These are phyloP conservation scores for Microtus richardsoni DNA, from an alignment of 2,113 vertebrate genomes.

Conservation along the genomic window DNA sequence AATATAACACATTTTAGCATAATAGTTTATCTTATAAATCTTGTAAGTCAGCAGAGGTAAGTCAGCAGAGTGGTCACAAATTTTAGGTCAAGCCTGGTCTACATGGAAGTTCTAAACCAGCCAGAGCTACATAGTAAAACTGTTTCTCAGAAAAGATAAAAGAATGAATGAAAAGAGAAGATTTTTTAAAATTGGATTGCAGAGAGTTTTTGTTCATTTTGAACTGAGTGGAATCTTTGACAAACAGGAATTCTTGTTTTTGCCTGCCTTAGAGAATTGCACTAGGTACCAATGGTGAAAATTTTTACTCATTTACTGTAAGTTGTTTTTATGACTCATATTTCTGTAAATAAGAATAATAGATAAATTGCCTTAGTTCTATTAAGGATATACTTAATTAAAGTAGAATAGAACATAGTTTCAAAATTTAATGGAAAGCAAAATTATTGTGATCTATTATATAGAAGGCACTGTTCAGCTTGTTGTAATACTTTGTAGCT, in stretches of 20 bases:
- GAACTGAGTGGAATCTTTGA: conserved; percentile 16
- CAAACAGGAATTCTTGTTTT: neutral
- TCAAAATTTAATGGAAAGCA: conserved; percentile 33
- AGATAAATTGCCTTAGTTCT: conserved; percentile 22
- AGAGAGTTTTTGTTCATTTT: conserved; percentile 58
- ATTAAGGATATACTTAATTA: neutral
- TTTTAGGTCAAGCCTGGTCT: neutral
- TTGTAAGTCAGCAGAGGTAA: neutral
- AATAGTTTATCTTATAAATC: neutral
- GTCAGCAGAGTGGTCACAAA: neutral
- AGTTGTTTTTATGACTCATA: neutral
- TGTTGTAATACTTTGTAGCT: neutral
- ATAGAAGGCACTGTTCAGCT: neutral
- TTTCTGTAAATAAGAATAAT: conserved; percentile 39
- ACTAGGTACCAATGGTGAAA: neutral
- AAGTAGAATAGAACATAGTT: neutral
- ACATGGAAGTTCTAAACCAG: neutral
- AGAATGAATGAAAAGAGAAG: neutral
- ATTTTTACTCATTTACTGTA: neutral
- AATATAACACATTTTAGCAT: conserved; percentile 16
- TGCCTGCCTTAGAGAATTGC: neutral
- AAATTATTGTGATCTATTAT: neutral
- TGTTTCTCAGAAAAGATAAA: neutral
- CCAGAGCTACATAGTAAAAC: neutral
- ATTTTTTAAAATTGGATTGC: neutral